Evolutionary conservation across 2,113 vertebrate genomes (phyloP).

Genomic region (Catagonus wagneri): DNA sequence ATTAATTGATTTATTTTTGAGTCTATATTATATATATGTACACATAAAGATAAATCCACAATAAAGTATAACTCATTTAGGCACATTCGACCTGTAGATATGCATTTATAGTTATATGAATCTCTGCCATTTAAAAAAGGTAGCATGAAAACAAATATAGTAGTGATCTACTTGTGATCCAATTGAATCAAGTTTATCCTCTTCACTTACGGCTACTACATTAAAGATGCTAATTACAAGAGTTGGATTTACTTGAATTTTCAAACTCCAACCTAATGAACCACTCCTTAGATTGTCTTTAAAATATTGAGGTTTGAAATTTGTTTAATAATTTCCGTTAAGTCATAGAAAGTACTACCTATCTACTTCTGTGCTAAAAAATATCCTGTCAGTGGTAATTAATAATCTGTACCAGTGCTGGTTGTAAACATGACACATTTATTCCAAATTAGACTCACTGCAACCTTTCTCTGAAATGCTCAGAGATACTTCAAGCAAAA

Average conservation of each 20-base stretch:
- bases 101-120: not conserved
- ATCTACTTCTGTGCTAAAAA: not conserved
- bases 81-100: not conserved
- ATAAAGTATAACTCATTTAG: not conserved
- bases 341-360: not conserved
- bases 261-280: not conserved
- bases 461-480: slow-evolving; percentile 30
- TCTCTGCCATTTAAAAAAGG: not conserved
- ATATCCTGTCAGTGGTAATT: not conserved
- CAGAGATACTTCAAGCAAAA: slow-evolving; percentile 49
- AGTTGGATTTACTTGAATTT: not conserved
- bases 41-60: not conserved
- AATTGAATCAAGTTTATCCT: not conserved
- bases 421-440: not conserved
- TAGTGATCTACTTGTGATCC: not conserved
- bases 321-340: slow-evolving; percentile 7
- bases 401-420: not conserved
- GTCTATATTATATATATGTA: not conserved
- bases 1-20: not conserved
- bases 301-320: not conserved
- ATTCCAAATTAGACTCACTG: not conserved
- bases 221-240: not conserved
- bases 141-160: not conserved
- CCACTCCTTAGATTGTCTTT: not conserved
- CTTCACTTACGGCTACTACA: not conserved